Evolutionary conservation across 2,797 vertebrate species (phyloP).

Genomic region (Sciaenops ocellatus): DNA sequence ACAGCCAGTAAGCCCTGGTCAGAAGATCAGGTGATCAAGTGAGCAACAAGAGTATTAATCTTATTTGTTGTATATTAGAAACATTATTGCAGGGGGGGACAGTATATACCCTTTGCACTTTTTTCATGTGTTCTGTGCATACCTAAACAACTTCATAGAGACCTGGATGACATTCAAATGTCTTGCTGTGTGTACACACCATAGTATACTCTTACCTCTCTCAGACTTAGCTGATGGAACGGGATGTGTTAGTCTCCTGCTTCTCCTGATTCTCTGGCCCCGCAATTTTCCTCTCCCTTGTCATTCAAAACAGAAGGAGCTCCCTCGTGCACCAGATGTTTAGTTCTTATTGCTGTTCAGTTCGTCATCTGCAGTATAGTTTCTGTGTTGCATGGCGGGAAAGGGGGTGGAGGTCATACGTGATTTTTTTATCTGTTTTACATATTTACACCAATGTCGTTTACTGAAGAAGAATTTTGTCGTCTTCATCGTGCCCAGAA

Average conservation of each 20-base stretch:
- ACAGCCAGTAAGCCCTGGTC: no score
- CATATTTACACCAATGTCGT: constrained; percentile 22
- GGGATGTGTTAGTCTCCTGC: constrained; percentile 4
- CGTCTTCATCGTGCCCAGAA: constrained; percentile 12
- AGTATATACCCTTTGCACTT: not conserved
- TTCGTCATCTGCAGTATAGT: constrained; percentile 32
- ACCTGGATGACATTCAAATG: not conserved
- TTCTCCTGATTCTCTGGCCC: constrained; percentile 26
- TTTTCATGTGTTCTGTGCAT: not conserved
- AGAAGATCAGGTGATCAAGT: no score
- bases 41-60: not conserved
- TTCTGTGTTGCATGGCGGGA: constrained; percentile 29
- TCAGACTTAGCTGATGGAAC: constrained; percentile 14
- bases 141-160: not conserved
- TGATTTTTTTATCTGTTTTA: constrained; percentile 41
- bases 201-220: not conserved
- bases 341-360: constrained; percentile 49
- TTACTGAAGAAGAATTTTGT: constrained; percentile 8
- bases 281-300: constrained; percentile 49
- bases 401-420: not conserved
- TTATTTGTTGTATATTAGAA: not conserved
- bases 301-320: constrained; percentile 46
- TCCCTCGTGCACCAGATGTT: constrained; percentile 55
- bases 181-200: not conserved
- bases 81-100: not conserved